These are phyloP conservation scores for Dermatemys mawii DNA, from an alignment of 2,113 vertebrate species.

Conservation along the genomic window DNA sequence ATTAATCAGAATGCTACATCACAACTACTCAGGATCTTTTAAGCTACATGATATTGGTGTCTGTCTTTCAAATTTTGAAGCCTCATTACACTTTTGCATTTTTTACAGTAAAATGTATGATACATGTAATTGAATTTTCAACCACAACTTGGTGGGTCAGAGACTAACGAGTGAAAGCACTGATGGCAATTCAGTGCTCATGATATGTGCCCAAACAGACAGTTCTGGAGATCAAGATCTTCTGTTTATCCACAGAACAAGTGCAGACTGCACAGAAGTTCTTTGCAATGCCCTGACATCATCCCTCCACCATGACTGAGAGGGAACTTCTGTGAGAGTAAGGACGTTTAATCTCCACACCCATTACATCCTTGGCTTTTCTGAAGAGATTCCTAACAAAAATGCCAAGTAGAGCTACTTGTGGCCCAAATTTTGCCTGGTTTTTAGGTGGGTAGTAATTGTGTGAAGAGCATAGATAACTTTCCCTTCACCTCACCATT, in stretches of 20 bases:
- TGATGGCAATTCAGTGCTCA: background rate
- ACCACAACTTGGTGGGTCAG: background rate
- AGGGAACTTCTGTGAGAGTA: background rate
- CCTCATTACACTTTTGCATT: background rate
- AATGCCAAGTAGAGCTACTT: background rate
- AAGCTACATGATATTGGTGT: background rate
- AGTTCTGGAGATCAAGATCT: background rate
- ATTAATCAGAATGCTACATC: background rate
- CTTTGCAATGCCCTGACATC: background rate
- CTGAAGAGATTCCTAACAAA: background rate
- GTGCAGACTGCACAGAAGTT: background rate
- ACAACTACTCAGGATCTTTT: background rate
- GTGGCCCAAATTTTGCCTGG: background rate
- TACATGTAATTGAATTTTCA: background rate
- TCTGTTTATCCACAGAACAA: background rate
- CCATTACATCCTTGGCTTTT: accelerated
- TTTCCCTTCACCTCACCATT: background rate
- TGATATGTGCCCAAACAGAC: background rate
- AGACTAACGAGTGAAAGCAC: background rate
- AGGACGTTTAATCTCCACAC: background rate
- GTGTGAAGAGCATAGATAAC: background rate
- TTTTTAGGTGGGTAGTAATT: accelerated
- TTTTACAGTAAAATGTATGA: background rate
- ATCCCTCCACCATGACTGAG: background rate
- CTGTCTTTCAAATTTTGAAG: background rate